Percentiles rank a stretch among this genome's conserved stretches.
Conservation (phyloP, 2,888 invertebrate genomes). For the Nomada ruficornis region DNA sequence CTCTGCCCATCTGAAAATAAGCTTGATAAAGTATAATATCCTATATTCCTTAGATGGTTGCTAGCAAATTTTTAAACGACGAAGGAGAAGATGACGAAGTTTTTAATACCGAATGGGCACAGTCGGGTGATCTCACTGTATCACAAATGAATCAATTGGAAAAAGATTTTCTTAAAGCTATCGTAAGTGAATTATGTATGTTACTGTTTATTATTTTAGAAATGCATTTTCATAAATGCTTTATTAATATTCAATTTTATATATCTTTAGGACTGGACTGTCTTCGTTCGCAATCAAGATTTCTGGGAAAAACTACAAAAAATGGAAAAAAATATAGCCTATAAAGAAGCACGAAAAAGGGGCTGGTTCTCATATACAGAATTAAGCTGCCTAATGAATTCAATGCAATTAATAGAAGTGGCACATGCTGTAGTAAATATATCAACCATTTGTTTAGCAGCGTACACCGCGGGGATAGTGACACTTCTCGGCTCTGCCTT, state of each 20-base stretch:
- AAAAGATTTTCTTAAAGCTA: constrained; percentile 94
- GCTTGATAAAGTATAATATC: not conserved
- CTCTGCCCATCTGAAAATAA: no score
- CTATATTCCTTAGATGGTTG: constrained; percentile 91
- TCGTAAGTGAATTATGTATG: constrained; percentile 87
- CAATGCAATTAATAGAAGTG: constrained; percentile 84
- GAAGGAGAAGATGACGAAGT: constrained; percentile 97
- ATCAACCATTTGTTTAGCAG: constrained; percentile 86
- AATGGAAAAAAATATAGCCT: constrained; percentile 90
- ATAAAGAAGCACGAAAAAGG: constrained; percentile 89
- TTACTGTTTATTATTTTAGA: not conserved
- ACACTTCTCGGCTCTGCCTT: constrained; percentile 87
- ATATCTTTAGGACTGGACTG: constrained; percentile 91
- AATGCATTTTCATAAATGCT: not conserved
- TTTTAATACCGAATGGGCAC: constrained; percentile 96
- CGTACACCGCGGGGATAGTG: constrained; percentile 87
- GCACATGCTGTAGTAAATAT: constrained; percentile 85
- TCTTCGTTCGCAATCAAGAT: constrained; percentile 90
- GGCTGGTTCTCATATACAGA: constrained; percentile 95
- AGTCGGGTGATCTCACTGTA: constrained; percentile 90
- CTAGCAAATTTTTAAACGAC: constrained; percentile 97
- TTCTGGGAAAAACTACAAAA: constrained; percentile 90
- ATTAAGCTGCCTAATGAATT: constrained; percentile 86
- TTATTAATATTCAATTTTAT: not conserved
- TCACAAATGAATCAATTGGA: constrained; percentile 93